A percentile compares a stretch with the other conserved stretches of the same genome.
phyloP scores from a whole-genome alignment of 2,888 invertebrate species.

The Polyommatus iphigenia region DNA sequence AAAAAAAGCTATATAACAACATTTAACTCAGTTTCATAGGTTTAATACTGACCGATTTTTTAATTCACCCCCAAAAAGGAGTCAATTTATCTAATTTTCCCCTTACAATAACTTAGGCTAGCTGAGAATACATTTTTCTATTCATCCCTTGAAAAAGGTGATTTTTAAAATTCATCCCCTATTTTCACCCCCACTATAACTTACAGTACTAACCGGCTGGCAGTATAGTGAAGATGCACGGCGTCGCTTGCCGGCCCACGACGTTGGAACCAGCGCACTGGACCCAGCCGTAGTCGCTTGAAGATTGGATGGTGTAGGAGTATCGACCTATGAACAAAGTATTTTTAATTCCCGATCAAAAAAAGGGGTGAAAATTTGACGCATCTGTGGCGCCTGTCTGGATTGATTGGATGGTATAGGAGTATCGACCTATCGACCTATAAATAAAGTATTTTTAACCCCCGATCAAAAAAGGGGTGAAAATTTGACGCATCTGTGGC shows the following conservation, averaged over 20 bases:
- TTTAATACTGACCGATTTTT: no score
- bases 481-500: no score
- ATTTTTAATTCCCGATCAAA: not conserved
- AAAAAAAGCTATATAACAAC: no score
- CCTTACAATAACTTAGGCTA: no score
- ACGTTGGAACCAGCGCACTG: constrained; percentile 87
- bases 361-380: not conserved
- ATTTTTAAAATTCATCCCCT: not conserved
- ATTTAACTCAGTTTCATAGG: no score
- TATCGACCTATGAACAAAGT: constrained; percentile 56
- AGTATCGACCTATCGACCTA: constrained; percentile 56
- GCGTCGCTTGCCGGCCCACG: constrained; percentile 84
- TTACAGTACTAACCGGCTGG: constrained; percentile 78
- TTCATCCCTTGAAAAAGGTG: not conserved
- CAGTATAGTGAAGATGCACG: constrained; percentile 87
- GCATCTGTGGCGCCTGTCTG: no score
- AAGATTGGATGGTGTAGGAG: constrained; percentile 79
- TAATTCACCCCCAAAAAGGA: no score
- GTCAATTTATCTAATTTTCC: no score
- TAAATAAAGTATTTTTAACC: not conserved
- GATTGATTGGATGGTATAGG: constrained; percentile 77
- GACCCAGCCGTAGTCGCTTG: constrained; percentile 88
- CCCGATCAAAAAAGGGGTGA: no score
- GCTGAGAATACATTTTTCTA: not conserved
- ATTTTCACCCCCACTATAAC: constrained; percentile 14